A percentile compares a stretch with the other conserved stretches of the same genome.
Evolutionary conservation across 1,140 invertebrate species (phyloP).

Genomic region (Drosophila leontia): DNA sequence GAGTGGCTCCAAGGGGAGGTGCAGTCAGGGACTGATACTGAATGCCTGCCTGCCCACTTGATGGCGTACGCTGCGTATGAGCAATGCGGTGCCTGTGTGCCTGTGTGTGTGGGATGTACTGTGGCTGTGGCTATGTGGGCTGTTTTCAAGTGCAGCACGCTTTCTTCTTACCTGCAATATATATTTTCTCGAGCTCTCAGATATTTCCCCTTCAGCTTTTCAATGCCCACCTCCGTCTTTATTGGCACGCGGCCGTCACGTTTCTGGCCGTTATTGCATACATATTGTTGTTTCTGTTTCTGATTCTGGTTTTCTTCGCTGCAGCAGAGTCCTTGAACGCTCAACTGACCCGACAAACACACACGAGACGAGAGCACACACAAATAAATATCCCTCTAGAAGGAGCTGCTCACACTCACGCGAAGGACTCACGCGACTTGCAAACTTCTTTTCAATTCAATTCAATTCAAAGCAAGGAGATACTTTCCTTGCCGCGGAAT

Average conservation of each 20-base stretch:
- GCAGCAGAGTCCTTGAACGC: constrained; percentile 77
- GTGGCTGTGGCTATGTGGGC: constrained; percentile 16
- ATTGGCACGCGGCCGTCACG: constrained; percentile 42
- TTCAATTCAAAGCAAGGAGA: constrained; percentile 14
- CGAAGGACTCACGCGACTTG: constrained; percentile 35
- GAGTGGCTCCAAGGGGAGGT: constrained; percentile 36
- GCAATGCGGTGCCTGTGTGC: constrained; percentile 63
- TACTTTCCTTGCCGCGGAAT: constrained; percentile 19
- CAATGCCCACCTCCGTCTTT: constrained; percentile 15
- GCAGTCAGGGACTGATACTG: constrained; percentile 18
- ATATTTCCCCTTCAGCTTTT: constrained; percentile 31
- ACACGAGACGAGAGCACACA: constrained; percentile 18
- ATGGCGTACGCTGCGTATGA: constrained; percentile 74
- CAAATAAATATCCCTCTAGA: constrained; percentile 20
- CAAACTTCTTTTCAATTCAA: constrained; percentile 30
- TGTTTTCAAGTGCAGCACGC: constrained; percentile 73
- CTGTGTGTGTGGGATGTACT: constrained; percentile 3
- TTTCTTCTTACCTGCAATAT: constrained; percentile 49
- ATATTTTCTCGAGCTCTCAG: constrained; percentile 27
- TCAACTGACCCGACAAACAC: constrained; percentile 75
- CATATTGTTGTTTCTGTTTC: constrained; percentile 51
- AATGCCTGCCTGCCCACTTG: constrained; percentile 62
- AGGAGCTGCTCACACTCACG: constrained; percentile 4
- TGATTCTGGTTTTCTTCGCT: constrained; percentile 41
- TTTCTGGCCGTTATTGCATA: constrained; percentile 54